Conservation (phyloP, 2,888 invertebrate species). For the Pinctada fucata region DNA sequence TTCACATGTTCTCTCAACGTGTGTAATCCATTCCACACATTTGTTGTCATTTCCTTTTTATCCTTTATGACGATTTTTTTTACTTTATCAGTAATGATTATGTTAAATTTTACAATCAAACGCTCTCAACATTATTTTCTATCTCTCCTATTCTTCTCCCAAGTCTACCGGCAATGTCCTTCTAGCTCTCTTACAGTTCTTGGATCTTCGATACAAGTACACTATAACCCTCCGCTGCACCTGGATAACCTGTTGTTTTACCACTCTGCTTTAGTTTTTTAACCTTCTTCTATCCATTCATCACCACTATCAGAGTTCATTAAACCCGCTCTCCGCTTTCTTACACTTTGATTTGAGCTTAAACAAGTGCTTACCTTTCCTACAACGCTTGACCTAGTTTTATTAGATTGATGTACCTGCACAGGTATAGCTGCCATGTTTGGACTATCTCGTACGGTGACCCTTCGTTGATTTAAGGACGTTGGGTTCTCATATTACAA, state of each 20-base stretch:
- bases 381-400: neutral
- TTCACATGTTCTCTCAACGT: neutral
- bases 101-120: slow-evolving; percentile 2
- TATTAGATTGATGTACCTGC: neutral
- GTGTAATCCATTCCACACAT: neutral
- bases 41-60: neutral
- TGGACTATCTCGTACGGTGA: too few species aligned
- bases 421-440: neutral
- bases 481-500: too few species aligned
- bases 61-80: neutral
- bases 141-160: slow-evolving; percentile 10
- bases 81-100: slow-evolving; percentile 12
- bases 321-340: neutral
- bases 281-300: neutral
- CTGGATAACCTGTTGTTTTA: too few species aligned
- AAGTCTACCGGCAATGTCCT: neutral
- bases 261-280: neutral
- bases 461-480: too few species aligned
- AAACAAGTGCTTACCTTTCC: neutral
- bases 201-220: neutral
- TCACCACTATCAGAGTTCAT: neutral
- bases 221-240: neutral
- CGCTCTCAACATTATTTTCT: slow-evolving; percentile 2
- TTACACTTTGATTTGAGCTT: neutral
- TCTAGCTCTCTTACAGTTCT: neutral